phyloP scores from a whole-genome alignment of 2,888 invertebrate species.

The Andrena minutula region DNA sequence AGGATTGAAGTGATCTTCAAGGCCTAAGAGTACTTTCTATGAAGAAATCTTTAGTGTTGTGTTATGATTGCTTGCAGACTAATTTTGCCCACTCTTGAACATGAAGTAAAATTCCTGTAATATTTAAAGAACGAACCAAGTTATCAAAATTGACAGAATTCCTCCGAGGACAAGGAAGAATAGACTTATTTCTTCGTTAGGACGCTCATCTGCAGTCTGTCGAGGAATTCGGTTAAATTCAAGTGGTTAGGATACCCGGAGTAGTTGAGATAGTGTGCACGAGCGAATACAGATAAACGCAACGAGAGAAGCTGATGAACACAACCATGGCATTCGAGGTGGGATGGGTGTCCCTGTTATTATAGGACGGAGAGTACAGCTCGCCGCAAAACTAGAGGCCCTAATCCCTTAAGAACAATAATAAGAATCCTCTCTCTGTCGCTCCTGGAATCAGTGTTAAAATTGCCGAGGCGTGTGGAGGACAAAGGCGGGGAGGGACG shows the following conservation, averaged over 20 bases:
- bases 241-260: constrained; percentile 36
- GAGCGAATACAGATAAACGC: constrained; percentile 35
- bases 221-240: constrained; percentile 31
- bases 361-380: constrained; percentile 78
- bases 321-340: constrained; percentile 58
- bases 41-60: too few relatives aligned
- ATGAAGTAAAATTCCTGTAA: too few relatives aligned
- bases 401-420: constrained; percentile 85
- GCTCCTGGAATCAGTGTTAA: constrained; percentile 53
- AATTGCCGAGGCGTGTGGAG: constrained; percentile 51
- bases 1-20: neutral
- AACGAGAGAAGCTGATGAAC: constrained; percentile 42
- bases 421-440: constrained; percentile 83
- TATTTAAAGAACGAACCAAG: too few relatives aligned
- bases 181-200: neutral
- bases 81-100: too few relatives aligned
- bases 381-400: constrained; percentile 79
- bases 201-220: neutral
- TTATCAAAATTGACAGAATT: too few relatives aligned
- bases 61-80: too few relatives aligned
- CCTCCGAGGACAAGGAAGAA: neutral
- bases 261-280: constrained; percentile 51
- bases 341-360: constrained; percentile 79
- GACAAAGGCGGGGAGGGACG: constrained; percentile 34
- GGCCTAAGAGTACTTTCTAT: too few relatives aligned